Evolutionary conservation across 2,888 invertebrate species (phyloP).

Genomic region (Archaeoteleia sp.): DNA sequence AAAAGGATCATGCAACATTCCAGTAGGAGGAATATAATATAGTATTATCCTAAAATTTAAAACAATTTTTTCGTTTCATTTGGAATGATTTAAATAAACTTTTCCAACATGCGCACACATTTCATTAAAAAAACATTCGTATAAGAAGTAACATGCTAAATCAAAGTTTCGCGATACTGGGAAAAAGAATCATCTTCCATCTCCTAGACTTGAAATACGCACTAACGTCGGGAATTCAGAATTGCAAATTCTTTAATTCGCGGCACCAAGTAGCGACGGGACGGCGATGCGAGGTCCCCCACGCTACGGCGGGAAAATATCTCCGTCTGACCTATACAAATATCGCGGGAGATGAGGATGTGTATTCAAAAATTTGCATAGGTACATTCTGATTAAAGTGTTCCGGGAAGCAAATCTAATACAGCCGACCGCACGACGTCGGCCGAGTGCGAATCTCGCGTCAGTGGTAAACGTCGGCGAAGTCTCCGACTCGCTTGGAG

Average conservation of each 20-base stretch:
- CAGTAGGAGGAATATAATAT: no score
- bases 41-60: no score
- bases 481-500: conserved; percentile 33
- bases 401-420: conserved; percentile 75
- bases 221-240: conserved; percentile 65
- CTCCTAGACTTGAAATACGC: conserved; percentile 39
- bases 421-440: conserved; percentile 59
- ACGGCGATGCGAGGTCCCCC: no score
- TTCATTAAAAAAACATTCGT: no score
- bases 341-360: conserved; percentile 71
- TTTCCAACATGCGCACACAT: no score
- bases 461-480: conserved; percentile 54
- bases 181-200: conserved; percentile 41
- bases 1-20: no score
- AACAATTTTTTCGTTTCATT: no score
- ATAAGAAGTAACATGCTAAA: no score
- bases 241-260: conserved; percentile 75
- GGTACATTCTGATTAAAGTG: conserved; percentile 75
- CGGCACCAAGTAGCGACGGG: conserved; percentile 58
- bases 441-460: conserved; percentile 48
- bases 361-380: conserved; percentile 76
- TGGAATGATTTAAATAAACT: no score
- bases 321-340: conserved; percentile 75
- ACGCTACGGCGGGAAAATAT: conserved; percentile 67
- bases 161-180: conserved; percentile 41